These are phyloP conservation scores for Megalurothrips usitatus DNA, from an alignment of 2,888 invertebrate genomes.

Conservation along the genomic window DNA sequence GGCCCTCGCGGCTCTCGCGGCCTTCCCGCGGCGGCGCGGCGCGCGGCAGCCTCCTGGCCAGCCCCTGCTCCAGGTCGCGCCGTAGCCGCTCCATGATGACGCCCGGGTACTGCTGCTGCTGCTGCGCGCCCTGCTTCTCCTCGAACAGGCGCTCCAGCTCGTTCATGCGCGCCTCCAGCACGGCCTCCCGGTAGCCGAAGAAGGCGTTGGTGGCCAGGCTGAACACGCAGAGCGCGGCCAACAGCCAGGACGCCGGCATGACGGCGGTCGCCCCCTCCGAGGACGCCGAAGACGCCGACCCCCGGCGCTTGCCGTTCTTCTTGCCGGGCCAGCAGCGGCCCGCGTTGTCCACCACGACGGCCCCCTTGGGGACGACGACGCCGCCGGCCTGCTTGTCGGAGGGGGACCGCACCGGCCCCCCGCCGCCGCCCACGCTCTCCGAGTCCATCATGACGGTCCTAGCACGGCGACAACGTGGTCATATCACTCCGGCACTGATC, in stretches of 20 bases:
- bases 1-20: slow-evolving; percentile 12
- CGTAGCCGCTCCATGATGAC: slow-evolving; percentile 1
- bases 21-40: slow-evolving; percentile 3
- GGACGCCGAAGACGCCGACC: not conserved
- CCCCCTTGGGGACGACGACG: not conserved
- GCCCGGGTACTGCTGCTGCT: not conserved
- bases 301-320: not conserved
- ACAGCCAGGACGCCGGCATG: slow-evolving; percentile 38
- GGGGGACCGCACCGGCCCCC: not conserved
- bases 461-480: not conserved
- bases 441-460: slow-evolving; percentile 6
- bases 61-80: slow-evolving; percentile 6
- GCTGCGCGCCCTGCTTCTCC: not conserved
- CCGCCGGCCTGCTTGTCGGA: not conserved
- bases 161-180: slow-evolving; percentile 38
- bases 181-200: slow-evolving; percentile 56
- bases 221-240: slow-evolving; percentile 61
- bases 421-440: slow-evolving; percentile 5
- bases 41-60: not conserved
- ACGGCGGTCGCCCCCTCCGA: not conserved
- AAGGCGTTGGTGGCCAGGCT: slow-evolving; percentile 59
- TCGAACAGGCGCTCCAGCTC: slow-evolving; percentile 14
- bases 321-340: slow-evolving; percentile 6
- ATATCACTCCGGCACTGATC: not conserved
- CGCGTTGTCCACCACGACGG: not conserved